These are phyloP conservation scores for Prietella phreatophila DNA, from an alignment of 2,113 vertebrate genomes.

Conservation along the genomic window DNA sequence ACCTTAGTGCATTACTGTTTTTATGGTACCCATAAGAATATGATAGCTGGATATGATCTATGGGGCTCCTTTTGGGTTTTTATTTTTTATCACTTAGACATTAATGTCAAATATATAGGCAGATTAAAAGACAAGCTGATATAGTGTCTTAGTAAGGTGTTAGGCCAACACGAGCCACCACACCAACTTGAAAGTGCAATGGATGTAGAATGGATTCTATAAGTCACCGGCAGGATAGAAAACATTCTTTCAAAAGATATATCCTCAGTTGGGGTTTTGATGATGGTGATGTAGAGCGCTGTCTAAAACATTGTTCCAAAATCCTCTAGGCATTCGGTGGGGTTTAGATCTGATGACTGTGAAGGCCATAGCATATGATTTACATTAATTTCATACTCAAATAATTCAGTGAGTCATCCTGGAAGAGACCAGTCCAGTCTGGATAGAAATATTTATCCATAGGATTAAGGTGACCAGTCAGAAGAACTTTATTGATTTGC, in stretches of 20 bases:
- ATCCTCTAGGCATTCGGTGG: neutral
- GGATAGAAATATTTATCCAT: neutral
- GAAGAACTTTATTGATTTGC: neutral
- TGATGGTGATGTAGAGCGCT: neutral
- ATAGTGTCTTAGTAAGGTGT: neutral
- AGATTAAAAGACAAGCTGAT: neutral
- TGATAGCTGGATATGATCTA: neutral
- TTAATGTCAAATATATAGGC: neutral
- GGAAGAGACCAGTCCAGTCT: neutral
- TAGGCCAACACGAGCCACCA: neutral
- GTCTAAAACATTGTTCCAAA: neutral
- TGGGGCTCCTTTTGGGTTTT: neutral
- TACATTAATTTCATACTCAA: neutral
- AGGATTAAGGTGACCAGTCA: neutral
- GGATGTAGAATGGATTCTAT: too few relatives aligned
- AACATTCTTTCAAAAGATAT: neutral
- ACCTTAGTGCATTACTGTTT: neutral
- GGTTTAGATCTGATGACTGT: neutral
- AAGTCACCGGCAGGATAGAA: too few relatives aligned
- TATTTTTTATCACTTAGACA: neutral
- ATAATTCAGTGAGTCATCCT: neutral
- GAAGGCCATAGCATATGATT: neutral
- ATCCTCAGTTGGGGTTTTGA: neutral
- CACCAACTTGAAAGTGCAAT: neutral
- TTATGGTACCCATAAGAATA: neutral